phyloP scores from a whole-genome alignment of 2,797 vertebrate genomes.

The Sebastolobus alascanus region DNA sequence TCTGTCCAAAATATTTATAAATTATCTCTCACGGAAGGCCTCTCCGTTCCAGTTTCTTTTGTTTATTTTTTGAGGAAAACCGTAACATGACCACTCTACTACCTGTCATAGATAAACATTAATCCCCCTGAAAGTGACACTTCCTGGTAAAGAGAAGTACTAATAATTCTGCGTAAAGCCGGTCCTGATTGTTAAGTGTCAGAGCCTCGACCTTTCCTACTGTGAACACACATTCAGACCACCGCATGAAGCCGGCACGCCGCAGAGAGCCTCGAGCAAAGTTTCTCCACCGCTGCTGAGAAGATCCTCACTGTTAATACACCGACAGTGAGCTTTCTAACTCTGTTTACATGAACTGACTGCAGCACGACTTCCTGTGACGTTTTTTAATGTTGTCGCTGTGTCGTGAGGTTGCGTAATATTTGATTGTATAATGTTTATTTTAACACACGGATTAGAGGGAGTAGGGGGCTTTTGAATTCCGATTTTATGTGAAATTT shows the following conservation, averaged over 20 bases:
- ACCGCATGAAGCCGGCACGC: not conserved
- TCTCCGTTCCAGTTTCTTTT: not conserved
- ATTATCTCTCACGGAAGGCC: not conserved
- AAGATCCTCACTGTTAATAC: conserved; percentile 18
- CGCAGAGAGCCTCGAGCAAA: conserved; percentile 19
- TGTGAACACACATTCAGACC: conserved; percentile 39
- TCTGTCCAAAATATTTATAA: not conserved
- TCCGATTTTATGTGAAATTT: not conserved
- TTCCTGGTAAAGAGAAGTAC: conserved; percentile 35
- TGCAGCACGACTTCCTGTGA: conserved; percentile 11
- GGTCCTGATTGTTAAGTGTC: conserved; percentile 7
- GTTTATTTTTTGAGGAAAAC: not conserved
- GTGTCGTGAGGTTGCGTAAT: conserved; percentile 30
- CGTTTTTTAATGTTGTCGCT: not conserved
- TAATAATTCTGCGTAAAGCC: conserved; percentile 3
- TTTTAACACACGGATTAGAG: conserved; percentile 7
- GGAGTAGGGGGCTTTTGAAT: not conserved
- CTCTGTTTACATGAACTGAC: conserved; percentile 30
- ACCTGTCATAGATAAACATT: conserved; percentile 18
- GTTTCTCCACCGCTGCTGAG: conserved; percentile 48
- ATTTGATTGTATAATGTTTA: conserved; percentile 27
- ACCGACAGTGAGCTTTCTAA: not conserved
- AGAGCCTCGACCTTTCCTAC: conserved; percentile 25
- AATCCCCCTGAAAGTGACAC: conserved; percentile 7
- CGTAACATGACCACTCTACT: conserved; percentile 6